phyloP scores from a whole-genome alignment of 2,888 invertebrate genomes.

The Callosobruchus maculatus region DNA sequence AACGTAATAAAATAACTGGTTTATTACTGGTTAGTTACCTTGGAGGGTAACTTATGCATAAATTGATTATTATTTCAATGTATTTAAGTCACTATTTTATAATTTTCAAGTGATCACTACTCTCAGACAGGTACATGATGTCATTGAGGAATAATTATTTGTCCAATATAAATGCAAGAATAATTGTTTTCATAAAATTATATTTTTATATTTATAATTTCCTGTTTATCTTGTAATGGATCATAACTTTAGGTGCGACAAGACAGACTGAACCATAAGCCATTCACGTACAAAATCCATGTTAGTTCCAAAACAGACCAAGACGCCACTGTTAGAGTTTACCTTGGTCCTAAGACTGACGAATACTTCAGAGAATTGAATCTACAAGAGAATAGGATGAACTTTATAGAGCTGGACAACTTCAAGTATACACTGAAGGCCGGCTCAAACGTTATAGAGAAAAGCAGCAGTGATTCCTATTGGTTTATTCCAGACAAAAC shows the following conservation, averaged over 20 bases:
- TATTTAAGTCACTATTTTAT: too few species aligned
- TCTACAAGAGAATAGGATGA: conserved; percentile 56
- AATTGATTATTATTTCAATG: too few species aligned
- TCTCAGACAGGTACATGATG: too few species aligned
- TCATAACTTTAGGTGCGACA: conserved; percentile 52
- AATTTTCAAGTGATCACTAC: too few species aligned
- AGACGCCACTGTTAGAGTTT: conserved; percentile 61
- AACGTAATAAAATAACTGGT: too few species aligned
- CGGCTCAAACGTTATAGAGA: conserved; percentile 65
- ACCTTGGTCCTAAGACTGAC: conserved; percentile 68
- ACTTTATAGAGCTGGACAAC: conserved; percentile 60
- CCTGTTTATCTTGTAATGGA: too few species aligned
- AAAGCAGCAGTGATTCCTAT: conserved; percentile 64
- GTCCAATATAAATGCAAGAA: too few species aligned
- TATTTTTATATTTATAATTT: too few species aligned
- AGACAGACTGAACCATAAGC: conserved; percentile 67
- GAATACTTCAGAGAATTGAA: conserved; percentile 52
- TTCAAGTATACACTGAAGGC: conserved; percentile 58
- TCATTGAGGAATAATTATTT: too few species aligned
- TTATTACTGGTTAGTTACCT: too few species aligned
- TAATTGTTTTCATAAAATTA: too few species aligned
- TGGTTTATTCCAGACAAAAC: conserved; percentile 62
- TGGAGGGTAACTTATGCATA: too few species aligned
- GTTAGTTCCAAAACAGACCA: conserved; percentile 58
- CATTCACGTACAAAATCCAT: conserved; percentile 60